phyloP scores from a whole-genome alignment of 2,797 vertebrate genomes.

The Manis crassicaudata region DNA sequence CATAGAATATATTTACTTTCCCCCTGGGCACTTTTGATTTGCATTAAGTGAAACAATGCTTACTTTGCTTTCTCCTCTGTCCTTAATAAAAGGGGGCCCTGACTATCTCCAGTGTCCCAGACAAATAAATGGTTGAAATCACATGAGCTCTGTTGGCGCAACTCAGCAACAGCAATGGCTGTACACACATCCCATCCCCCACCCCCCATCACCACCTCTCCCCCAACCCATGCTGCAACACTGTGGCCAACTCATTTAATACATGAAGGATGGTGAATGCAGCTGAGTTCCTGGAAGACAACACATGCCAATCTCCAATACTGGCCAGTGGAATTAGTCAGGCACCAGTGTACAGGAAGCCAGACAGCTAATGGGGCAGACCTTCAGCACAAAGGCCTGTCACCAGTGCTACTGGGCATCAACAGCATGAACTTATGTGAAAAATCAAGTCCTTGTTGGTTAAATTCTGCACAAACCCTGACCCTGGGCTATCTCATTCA shows the following conservation, averaged over 20 bases:
- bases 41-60: slow-evolving; percentile 78
- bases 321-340: background rate
- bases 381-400: background rate
- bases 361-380: background rate
- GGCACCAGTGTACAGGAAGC: background rate
- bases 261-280: background rate
- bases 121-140: slow-evolving; percentile 68
- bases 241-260: slow-evolving; percentile 27
- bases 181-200: background rate
- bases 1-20: slow-evolving; percentile 62
- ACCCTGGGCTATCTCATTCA: background rate
- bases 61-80: slow-evolving; percentile 69
- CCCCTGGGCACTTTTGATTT: slow-evolving; percentile 69
- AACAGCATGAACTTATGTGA: background rate
- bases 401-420: background rate
- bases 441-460: background rate
- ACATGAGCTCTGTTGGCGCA: background rate
- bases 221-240: background rate
- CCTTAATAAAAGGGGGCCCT: slow-evolving; percentile 60
- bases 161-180: background rate
- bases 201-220: background rate
- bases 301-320: background rate
- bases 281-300: background rate
- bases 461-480: background rate
- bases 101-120: slow-evolving; percentile 44